Evolutionary conservation across 2,113 vertebrate genomes (phyloP).

Genomic region (Chrysochloris asiatica): DNA sequence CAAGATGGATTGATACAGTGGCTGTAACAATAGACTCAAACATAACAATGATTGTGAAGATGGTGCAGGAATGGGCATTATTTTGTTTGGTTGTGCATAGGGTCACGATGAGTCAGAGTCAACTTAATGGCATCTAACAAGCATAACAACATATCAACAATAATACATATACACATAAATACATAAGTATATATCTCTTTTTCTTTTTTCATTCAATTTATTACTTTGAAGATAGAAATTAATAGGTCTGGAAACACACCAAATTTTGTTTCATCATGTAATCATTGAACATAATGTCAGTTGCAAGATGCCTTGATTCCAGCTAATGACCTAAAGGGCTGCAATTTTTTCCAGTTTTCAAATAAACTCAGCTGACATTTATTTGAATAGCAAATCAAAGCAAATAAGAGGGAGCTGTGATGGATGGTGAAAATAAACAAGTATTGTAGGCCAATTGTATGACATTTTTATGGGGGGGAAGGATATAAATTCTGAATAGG

Average conservation of each 20-base stretch:
- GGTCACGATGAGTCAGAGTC: background rate
- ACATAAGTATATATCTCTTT: background rate
- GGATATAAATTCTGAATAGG: conserved; percentile 39
- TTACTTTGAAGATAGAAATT: conserved; percentile 41
- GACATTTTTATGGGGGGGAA: background rate
- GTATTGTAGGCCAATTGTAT: background rate
- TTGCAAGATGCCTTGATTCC: background rate
- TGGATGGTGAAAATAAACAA: conserved; percentile 32
- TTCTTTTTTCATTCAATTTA: conserved; percentile 35
- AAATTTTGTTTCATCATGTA: background rate
- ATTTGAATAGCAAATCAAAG: conserved; percentile 72
- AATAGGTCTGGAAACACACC: conserved; percentile 13
- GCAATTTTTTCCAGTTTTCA: conserved; percentile 51
- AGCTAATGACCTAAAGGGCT: conserved; percentile 58
- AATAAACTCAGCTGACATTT: conserved; percentile 51
- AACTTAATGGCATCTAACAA: background rate
- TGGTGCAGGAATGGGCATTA: background rate
- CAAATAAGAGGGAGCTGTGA: conserved; percentile 56
- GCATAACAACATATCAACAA: background rate
- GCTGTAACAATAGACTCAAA: background rate
- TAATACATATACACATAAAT: background rate
- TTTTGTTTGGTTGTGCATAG: background rate
- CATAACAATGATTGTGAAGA: background rate
- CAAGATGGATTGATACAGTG: background rate
- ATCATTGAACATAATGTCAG: conserved; percentile 15